Conservation (phyloP, 1,140 invertebrate genomes). For the Magallana ariakensis region DNA sequence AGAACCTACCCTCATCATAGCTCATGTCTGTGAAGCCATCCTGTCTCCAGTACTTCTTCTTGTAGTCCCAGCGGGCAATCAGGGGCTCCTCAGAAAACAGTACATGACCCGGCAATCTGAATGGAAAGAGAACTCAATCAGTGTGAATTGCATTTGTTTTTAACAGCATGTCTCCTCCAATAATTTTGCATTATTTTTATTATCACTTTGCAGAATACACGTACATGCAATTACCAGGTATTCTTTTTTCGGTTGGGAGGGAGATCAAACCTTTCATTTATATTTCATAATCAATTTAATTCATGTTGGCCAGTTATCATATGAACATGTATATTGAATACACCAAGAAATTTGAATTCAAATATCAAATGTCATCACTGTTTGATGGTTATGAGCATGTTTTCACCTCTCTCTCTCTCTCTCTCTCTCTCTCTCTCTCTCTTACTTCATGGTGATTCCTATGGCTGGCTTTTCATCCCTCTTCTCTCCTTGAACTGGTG, state of each 20-base stretch:
- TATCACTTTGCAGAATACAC: no score
- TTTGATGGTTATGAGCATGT: background rate
- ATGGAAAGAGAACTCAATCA: background rate
- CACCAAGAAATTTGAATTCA: no score
- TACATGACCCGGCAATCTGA: conserved; percentile 73
- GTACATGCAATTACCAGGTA: no score
- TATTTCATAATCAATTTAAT: no score
- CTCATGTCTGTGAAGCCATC: conserved; percentile 75
- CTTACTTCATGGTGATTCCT: conserved; percentile 71
- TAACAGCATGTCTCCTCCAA: background rate
- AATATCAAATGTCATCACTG: no score
- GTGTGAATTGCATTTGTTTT: background rate
- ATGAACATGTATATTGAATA: no score
- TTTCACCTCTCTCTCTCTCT: background rate
- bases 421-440: background rate
- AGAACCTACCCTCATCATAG: conserved; percentile 74
- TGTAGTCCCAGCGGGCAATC: conserved; percentile 76
- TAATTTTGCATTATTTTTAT: background rate
- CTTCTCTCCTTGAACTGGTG: conserved; percentile 58
- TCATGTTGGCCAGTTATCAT: no score
- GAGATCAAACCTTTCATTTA: no score
- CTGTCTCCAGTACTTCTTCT: conserved; percentile 73
- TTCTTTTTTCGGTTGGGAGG: no score
- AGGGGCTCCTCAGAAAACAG: conserved; percentile 77
- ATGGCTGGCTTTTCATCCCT: conserved; percentile 75